A percentile compares a stretch with the other conserved stretches of the same genome.
These are phyloP conservation scores for Elmis aenea DNA, from an alignment of 2,888 invertebrate genomes.

Conservation along the genomic window DNA sequence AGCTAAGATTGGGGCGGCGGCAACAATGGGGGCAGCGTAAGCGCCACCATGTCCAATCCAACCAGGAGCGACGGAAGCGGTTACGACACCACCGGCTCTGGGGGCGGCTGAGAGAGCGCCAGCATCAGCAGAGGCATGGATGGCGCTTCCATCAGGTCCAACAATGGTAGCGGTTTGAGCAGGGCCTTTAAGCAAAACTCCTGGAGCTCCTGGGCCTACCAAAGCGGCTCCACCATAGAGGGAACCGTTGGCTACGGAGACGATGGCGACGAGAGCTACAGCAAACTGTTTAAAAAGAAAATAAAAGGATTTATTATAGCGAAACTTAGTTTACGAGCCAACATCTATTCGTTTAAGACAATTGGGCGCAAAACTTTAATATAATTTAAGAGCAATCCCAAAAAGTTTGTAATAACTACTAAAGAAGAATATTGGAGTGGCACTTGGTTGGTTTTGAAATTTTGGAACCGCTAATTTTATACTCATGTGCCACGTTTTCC, in stretches of 20 bases:
- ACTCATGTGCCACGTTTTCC: too few relatives aligned
- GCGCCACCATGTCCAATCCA: too few relatives aligned
- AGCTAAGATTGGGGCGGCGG: constrained; percentile 9
- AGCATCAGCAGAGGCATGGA: constrained; percentile 42
- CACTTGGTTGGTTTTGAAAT: too few relatives aligned
- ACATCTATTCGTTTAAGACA: too few relatives aligned
- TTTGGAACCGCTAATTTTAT: too few relatives aligned
- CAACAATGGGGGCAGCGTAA: constrained; percentile 15
- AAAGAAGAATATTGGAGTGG: too few relatives aligned
- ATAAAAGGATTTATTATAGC: too few relatives aligned
- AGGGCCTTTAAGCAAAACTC: constrained; percentile 23
- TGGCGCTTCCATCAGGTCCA: constrained; percentile 41
- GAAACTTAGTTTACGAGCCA: too few relatives aligned
- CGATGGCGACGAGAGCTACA: constrained; percentile 8
- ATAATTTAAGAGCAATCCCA: too few relatives aligned
- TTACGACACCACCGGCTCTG: constrained; percentile 25
- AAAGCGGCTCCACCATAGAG: constrained; percentile 18
- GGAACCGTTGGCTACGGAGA: constrained; percentile 10
- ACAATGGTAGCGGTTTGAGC: constrained; percentile 18
- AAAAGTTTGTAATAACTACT: too few relatives aligned
- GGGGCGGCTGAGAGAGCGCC: constrained; percentile 26
- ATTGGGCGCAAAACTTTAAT: too few relatives aligned
- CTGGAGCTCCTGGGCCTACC: constrained; percentile 22
- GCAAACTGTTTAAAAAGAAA: constrained; percentile 7
- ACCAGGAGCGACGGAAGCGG: constrained; percentile 26